phyloP scores from a whole-genome alignment of 2,888 invertebrate species.

The Zygothrica quintamaculata region DNA sequence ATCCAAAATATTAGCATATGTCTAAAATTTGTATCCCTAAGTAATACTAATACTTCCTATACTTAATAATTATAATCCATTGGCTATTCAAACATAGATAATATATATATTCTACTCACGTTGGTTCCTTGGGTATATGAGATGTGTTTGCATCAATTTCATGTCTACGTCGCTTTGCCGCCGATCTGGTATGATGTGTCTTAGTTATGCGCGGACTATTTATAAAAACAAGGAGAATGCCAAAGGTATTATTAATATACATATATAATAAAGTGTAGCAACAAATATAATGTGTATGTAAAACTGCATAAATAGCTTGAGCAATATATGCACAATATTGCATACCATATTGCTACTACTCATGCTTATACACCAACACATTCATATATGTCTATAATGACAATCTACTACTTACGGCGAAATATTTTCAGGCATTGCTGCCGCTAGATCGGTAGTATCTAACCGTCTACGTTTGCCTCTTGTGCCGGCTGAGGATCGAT shows the following conservation, averaged over 20 bases:
- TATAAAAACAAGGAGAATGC: conserved; percentile 42
- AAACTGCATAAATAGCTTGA: neutral
- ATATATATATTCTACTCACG: conserved; percentile 72
- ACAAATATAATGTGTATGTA: neutral
- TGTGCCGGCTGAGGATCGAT: conserved; percentile 85
- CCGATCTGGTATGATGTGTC: conserved; percentile 79
- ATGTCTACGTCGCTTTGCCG: conserved; percentile 87
- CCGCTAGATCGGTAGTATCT: conserved; percentile 86
- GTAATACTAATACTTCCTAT: too few species aligned
- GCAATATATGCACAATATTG: conserved; percentile 6
- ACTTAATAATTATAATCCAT: neutral
- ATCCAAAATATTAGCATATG: too few species aligned
- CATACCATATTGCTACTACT: too few species aligned
- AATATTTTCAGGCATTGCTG: conserved; percentile 75
- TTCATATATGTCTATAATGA: neutral
- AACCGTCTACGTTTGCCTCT: conserved; percentile 89
- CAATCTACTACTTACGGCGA: conserved; percentile 82
- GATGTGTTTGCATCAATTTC: conserved; percentile 86
- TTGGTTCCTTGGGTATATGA: conserved; percentile 83
- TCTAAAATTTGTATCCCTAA: too few species aligned
- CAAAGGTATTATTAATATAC: conserved; percentile 25
- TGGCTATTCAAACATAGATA: neutral
- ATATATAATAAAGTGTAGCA: too few species aligned
- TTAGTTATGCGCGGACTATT: conserved; percentile 81
- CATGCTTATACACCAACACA: neutral